A percentile compares a stretch with the other conserved stretches of the same genome.
phyloP scores from a whole-genome alignment of 1,140 invertebrate genomes.

The Halesus radiatus region DNA sequence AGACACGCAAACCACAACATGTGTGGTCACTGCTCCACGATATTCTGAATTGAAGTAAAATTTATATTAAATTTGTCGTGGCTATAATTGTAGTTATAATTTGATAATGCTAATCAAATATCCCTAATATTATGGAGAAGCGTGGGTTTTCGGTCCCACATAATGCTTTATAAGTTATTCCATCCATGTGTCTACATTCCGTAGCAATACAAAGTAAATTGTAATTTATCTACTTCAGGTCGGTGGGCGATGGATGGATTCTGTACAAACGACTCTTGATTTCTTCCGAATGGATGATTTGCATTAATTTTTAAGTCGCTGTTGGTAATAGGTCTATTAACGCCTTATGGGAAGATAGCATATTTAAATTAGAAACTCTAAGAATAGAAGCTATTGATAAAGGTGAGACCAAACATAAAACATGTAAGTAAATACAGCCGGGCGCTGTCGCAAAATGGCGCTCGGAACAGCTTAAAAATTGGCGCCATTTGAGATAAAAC shows the following conservation, averaged over 20 bases:
- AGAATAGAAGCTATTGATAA: not conserved
- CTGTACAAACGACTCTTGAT: conserved; percentile 17
- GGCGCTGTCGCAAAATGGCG: not conserved
- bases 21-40: not conserved
- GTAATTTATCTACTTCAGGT: not conserved
- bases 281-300: conserved; percentile 1
- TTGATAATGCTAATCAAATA: not conserved
- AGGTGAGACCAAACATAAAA: not conserved
- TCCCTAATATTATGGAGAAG: not conserved
- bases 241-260: conserved; percentile 7
- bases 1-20: not conserved
- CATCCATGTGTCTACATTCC: not conserved
- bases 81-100: not conserved
- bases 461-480: not conserved
- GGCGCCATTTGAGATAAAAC: too few species aligned
- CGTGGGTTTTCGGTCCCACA: not conserved
- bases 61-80: not conserved
- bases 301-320: not conserved
- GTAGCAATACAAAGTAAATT: conserved; percentile 1
- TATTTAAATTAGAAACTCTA: not conserved
- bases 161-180: not conserved
- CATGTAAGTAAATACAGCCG: not conserved
- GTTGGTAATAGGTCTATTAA: not conserved
- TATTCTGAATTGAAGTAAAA: not conserved
- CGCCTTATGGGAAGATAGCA: not conserved